Percentiles rank a stretch among this genome's conserved stretches.
These are phyloP conservation scores for Thaleichthys pacificus DNA, from an alignment of 2,797 vertebrate species.

Conservation along the genomic window DNA sequence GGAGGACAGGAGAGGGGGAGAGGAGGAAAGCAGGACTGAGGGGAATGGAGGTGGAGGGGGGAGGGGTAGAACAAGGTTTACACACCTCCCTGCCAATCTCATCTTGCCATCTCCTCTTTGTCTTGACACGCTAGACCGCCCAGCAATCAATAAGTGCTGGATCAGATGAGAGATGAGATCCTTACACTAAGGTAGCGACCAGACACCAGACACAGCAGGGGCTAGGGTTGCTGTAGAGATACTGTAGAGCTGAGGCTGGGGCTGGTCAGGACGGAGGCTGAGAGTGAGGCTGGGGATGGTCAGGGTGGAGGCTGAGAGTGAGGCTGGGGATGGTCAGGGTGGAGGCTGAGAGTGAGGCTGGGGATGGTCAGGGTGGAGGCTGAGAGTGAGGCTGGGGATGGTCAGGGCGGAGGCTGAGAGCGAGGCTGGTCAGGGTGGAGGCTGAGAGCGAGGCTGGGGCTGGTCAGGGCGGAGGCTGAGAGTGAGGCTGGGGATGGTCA, in stretches of 20 bases:
- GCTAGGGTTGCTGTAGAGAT: neutral
- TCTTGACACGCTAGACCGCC: slow-evolving; percentile 7
- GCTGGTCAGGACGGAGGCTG: neutral
- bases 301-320: neutral
- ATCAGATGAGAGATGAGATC: slow-evolving; percentile 48
- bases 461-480: slow-evolving; percentile 20
- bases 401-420: neutral
- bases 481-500: neutral
- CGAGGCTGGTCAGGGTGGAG: slow-evolving; percentile 11
- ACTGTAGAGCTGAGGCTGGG: neutral
- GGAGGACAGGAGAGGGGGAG: neutral
- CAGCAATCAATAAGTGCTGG: slow-evolving; percentile 39
- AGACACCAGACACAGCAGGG: neutral
- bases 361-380: slow-evolving; percentile 40
- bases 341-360: slow-evolving; percentile 29
- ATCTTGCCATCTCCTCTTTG: slow-evolving; percentile 5
- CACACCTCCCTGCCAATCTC: slow-evolving; percentile 13
- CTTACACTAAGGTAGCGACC: slow-evolving; percentile 7
- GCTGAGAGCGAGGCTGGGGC: slow-evolving; percentile 43
- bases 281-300: neutral
- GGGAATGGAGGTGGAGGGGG: neutral
- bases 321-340: slow-evolving; percentile 2
- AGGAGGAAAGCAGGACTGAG: neutral
- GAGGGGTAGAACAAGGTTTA: neutral
- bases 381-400: neutral